Percentiles rank a stretch among this genome's conserved stretches.
phyloP scores from a whole-genome alignment of 2,888 invertebrate genomes.

The Operophtera brumata region DNA sequence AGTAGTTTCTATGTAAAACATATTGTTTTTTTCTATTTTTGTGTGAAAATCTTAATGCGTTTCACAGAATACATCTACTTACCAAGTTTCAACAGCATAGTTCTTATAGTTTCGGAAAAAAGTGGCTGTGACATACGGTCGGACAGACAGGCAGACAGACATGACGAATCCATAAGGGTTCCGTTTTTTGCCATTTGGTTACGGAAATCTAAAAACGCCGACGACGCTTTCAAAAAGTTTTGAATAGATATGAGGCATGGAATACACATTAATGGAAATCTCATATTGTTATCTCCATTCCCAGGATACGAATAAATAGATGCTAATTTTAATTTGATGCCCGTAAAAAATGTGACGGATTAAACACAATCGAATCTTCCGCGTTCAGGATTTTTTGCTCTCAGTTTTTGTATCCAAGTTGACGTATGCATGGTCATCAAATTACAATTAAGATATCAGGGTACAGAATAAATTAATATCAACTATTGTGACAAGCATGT shows the following conservation, averaged over 20 bases:
- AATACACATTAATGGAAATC: neutral
- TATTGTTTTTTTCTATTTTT: too few species aligned
- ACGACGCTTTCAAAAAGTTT: neutral
- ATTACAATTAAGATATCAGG: constrained; percentile 65
- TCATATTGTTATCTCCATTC: constrained; percentile 14
- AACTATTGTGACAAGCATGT: constrained; percentile 56
- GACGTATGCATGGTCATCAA: constrained; percentile 49
- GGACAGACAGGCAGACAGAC: too few species aligned
- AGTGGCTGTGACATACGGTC: too few species aligned
- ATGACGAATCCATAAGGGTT: too few species aligned
- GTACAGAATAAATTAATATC: constrained; percentile 46
- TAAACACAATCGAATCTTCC: constrained; percentile 44
- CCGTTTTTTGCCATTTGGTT: too few species aligned
- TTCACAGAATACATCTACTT: too few species aligned
- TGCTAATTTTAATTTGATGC: constrained; percentile 30
- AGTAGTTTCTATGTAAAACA: too few species aligned
- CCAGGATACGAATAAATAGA: constrained; percentile 29
- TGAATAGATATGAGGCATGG: neutral
- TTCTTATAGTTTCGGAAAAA: too few species aligned
- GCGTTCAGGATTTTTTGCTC: constrained; percentile 42
- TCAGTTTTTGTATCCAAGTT: constrained; percentile 37
- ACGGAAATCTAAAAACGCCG: neutral
- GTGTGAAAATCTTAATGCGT: too few species aligned
- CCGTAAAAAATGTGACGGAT: constrained; percentile 36
- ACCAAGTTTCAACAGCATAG: too few species aligned